Conservation (phyloP, 2,113 vertebrate species). For the Kryptolebias marmoratus region DNA sequence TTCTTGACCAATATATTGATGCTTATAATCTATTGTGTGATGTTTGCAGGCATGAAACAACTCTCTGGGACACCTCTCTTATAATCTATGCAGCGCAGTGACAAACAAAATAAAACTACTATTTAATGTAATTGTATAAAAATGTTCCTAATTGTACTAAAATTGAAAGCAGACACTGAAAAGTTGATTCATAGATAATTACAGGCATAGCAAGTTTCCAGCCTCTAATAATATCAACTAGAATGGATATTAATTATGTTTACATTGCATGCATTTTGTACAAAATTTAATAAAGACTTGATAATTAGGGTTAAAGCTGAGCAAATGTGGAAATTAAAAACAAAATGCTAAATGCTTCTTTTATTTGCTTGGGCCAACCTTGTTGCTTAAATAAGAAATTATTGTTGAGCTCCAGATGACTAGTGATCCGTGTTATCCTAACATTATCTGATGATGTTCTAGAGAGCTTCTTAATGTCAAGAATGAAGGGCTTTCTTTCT, state of each 20-base stretch:
- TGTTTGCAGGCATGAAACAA: not conserved
- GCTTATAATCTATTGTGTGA: slow-evolving; percentile 4
- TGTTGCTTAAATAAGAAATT: not conserved
- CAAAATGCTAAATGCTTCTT: too few species aligned
- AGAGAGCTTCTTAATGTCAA: not conserved
- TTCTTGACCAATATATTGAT: slow-evolving; percentile 3
- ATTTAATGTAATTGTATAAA: too few species aligned
- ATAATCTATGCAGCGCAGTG: not conserved
- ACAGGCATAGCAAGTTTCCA: not conserved
- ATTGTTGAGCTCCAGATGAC: not conserved
- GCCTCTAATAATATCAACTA: not conserved
- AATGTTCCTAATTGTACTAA: too few species aligned
- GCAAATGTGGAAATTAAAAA: too few species aligned
- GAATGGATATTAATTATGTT: not conserved
- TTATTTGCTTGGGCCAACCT: too few species aligned
- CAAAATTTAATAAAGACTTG: not conserved
- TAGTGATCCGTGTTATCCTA: not conserved
- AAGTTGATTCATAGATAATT: too few species aligned
- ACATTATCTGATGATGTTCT: not conserved
- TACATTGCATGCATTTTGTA: not conserved
- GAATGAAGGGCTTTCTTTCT: not conserved
- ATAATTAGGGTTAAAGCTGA: not conserved
- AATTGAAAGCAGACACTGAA: too few species aligned
- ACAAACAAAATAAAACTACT: not conserved
- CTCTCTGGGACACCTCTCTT: not conserved